These are phyloP conservation scores for Barnardius zonarius DNA, from an alignment of 2,113 vertebrate genomes.

Conservation along the genomic window DNA sequence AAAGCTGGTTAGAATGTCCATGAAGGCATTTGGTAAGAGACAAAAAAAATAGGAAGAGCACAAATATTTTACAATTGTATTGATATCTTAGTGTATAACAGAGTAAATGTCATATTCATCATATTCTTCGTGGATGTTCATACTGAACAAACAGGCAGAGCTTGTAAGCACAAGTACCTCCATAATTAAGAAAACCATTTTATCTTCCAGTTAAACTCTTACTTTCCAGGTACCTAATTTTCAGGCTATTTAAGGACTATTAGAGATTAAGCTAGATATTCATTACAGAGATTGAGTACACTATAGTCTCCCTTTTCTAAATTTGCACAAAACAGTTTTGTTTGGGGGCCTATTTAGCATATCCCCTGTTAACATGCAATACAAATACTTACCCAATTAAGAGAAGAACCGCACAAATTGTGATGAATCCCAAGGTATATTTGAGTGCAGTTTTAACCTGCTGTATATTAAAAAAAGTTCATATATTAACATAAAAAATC, in stretches of 20 bases:
- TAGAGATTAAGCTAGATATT: not conserved
- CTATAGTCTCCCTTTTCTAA: not conserved
- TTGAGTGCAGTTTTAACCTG: slow-evolving; percentile 93
- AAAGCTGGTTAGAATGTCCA: not conserved
- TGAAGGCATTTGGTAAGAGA: not conserved
- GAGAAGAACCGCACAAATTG: slow-evolving; percentile 88
- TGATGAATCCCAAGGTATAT: slow-evolving; percentile 89
- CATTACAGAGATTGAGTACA: not conserved
- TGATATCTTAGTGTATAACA: not conserved
- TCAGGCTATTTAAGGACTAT: not conserved
- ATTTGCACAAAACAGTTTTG: not conserved
- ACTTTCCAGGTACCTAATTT: not conserved
- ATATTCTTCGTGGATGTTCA: not conserved
- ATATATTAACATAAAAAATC: not conserved
- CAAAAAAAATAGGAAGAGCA: not conserved
- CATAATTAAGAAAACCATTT: not conserved
- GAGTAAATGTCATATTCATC: not conserved
- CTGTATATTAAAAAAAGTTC: slow-evolving; percentile 74
- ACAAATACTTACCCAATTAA: slow-evolving; percentile 91
- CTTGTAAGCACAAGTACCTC: not conserved
- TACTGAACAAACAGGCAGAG: not conserved
- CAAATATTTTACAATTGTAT: not conserved
- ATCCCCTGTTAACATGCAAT: not conserved
- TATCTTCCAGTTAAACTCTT: not conserved
- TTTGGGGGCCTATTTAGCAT: not conserved